Evolutionary conservation across 92 coral and sea anemone species (phyloP), one percentile per base, ranked within the genome.

Genomic region (Hydrozoanthus gracilis): DNA sequence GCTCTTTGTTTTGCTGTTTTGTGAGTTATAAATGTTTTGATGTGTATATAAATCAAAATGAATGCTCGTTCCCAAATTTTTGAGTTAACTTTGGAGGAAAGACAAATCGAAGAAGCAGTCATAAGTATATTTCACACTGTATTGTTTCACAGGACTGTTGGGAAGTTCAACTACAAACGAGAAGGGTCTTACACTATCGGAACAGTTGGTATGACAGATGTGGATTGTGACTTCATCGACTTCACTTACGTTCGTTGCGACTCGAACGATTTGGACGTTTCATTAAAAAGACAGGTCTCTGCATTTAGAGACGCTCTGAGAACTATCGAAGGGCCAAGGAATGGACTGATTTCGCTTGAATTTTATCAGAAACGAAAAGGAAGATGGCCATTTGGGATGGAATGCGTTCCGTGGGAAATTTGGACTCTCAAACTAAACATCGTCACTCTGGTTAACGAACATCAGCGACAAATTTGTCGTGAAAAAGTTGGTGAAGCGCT

Each of bases 121-220:
- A 83, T 96, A 58, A 95, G 98, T 90, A 68, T 96, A 58, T 90
- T 96, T 68, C 99, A 96, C 89, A 95, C 99, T 3, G 90, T 96
- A 82, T 67, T 96, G 70, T 94, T 96, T 82, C 99, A 96, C 86
- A 91, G 99, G 67, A 95, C 98, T 11, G 93, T 96, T 18, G 99
- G 99, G 61, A 96, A 96, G 88, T 96, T 93, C 78, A 95, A 78
- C 76, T 96, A 96, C 91, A 94, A 96, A 73, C 86, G 90, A 50
- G 99, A 95, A 82, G 98, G 99, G 8, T 96, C 99, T 8, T 96
- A 96, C 86, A 95, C 94, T 14, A 96, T 96, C 8, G 99, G 99
- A 39, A 96, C 99, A 0, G 92, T 96, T 11, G 99, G 99, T 2
- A 90, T 91, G 89, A 89, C 90, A 6, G 99, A 96, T 73, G 96